These are phyloP conservation scores for Gymnogyps californianus DNA, from an alignment of 2,113 vertebrate species.

Conservation along the genomic window DNA sequence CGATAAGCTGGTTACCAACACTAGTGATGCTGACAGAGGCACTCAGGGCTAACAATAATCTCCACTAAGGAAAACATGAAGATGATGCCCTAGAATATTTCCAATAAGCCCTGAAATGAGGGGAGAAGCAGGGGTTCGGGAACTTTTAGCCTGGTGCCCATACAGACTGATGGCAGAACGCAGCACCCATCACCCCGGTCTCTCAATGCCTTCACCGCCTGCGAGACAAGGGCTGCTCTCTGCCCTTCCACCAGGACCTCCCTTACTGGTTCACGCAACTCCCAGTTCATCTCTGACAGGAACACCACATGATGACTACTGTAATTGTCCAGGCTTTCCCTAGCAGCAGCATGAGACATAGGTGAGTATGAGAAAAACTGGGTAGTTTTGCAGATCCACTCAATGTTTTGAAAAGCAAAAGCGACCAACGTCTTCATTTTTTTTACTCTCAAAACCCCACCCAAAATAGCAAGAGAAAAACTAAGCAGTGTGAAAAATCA, in stretches of 20 bases:
- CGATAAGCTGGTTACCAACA: not conserved
- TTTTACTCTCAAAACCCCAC: not conserved
- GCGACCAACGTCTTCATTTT: not conserved
- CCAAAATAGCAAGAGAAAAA: not conserved
- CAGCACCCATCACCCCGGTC: not conserved
- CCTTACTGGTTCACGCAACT: not conserved
- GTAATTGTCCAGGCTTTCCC: not conserved
- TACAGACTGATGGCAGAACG: not conserved
- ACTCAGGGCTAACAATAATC: not conserved
- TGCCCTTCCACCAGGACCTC: not conserved
- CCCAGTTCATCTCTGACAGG: not conserved
- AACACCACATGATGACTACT: not conserved
- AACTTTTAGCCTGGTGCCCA: not conserved
- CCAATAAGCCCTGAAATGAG: not conserved
- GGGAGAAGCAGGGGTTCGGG: not conserved
- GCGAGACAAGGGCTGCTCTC: not conserved
- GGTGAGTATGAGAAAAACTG: not conserved
- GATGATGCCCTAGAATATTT: not conserved
- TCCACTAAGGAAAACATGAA: not conserved
- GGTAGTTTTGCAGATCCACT: not conserved
- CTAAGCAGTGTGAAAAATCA: not conserved
- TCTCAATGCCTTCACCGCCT: not conserved
- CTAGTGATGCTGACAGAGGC: not conserved
- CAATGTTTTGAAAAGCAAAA: not conserved
- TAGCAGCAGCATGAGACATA: not conserved